Conservation (phyloP, 2,797 vertebrate genomes). For the Etheostoma nigrum region DNA sequence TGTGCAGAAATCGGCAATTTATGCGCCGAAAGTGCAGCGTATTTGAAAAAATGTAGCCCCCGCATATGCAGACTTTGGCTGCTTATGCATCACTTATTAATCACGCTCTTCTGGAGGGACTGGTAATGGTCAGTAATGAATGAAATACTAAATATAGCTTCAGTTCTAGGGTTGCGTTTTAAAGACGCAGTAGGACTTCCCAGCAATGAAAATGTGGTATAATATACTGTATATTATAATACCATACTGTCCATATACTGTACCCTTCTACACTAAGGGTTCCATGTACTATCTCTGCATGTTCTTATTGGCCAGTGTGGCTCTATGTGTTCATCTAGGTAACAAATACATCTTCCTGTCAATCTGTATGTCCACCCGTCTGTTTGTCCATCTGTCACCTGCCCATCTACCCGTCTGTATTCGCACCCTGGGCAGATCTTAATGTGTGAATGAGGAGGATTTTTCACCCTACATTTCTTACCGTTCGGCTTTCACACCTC, state of each 20-base stretch:
- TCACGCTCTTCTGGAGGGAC: no score
- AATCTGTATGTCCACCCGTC: conserved; percentile 39
- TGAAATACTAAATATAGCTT: no score
- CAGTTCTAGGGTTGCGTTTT: neutral
- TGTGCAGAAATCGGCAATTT: no score
- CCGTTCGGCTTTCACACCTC: conserved; percentile 31
- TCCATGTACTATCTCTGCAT: no score
- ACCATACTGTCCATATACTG: no score
- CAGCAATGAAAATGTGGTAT: neutral
- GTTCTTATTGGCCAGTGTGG: neutral
- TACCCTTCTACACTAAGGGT: no score
- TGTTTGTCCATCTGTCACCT: conserved; percentile 48
- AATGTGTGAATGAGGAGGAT: conserved; percentile 26
- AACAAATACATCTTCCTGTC: neutral
- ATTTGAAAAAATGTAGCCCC: no score
- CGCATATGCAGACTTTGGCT: no score
- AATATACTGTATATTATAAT: neutral
- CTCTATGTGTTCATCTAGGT: neutral
- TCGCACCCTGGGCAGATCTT: neutral
- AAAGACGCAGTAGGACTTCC: neutral
- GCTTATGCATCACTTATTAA: no score
- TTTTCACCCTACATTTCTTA: conserved; percentile 44
- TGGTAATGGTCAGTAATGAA: neutral
- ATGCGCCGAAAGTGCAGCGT: no score
- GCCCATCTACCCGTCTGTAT: neutral